phyloP scores from a whole-genome alignment of 2,113 vertebrate genomes.

The Xiphorhynchus elegans region DNA sequence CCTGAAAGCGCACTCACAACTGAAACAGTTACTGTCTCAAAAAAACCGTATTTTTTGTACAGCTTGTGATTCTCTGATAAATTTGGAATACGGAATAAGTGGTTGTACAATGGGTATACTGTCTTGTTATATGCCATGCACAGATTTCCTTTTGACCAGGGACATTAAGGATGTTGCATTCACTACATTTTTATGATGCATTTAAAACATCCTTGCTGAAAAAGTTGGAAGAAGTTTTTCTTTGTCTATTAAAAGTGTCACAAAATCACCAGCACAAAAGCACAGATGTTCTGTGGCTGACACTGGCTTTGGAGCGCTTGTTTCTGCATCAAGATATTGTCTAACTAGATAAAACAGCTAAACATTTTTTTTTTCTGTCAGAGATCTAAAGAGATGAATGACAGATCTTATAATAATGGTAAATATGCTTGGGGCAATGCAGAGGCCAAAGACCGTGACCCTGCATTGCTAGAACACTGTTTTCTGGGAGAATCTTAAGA shows the following conservation, averaged over 20 bases:
- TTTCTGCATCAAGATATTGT: slow-evolving; percentile 48
- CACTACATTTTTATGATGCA: not conserved
- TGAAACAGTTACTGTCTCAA: not conserved
- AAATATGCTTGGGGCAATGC: slow-evolving; percentile 64
- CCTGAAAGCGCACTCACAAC: not conserved
- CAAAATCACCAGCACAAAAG: not conserved
- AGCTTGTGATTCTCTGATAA: not conserved
- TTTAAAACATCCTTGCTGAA: not conserved
- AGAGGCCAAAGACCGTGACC: slow-evolving; percentile 67
- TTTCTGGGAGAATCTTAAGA: slow-evolving; percentile 64
- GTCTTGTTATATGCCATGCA: fast-evolving
- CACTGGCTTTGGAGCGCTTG: not conserved
- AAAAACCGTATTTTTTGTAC: not conserved
- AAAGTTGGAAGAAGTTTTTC: not conserved
- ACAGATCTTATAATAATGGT: slow-evolving; percentile 68
- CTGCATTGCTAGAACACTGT: slow-evolving; percentile 43
- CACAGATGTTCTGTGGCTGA: slow-evolving; percentile 18
- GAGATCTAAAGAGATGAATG: slow-evolving; percentile 66
- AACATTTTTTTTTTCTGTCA: slow-evolving; percentile 34
- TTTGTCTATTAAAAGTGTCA: not conserved
- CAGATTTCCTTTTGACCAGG: not conserved
- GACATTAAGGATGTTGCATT: not conserved
- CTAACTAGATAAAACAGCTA: slow-evolving; percentile 55
- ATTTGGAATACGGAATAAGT: not conserved
- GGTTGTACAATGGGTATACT: not conserved